phyloP scores from a whole-genome alignment of 2,797 vertebrate species.

The Nothura maculosa region DNA sequence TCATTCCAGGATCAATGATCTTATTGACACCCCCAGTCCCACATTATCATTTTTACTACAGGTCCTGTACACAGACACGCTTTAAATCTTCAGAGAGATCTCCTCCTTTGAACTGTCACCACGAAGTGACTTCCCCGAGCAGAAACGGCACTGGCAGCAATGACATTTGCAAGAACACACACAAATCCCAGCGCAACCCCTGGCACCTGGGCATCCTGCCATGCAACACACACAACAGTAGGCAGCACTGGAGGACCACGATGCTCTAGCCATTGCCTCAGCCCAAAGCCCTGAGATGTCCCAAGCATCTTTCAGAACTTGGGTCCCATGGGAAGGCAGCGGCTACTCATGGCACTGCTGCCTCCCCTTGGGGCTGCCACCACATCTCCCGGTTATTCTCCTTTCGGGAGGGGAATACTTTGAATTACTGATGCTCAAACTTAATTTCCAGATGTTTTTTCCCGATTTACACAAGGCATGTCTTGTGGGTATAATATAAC shows the following conservation, averaged over 20 bases:
- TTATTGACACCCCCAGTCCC: conserved; percentile 26
- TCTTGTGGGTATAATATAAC: background rate
- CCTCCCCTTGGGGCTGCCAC: background rate
- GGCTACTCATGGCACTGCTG: rapidly evolving
- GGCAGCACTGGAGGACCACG: background rate
- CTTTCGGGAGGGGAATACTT: background rate
- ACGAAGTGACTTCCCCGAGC: background rate
- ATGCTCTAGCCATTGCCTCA: background rate
- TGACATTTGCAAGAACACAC: background rate
- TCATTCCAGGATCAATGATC: background rate
- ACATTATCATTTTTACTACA: conserved; percentile 18
- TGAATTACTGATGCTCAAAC: background rate
- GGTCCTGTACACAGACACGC: background rate
- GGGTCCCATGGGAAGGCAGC: background rate
- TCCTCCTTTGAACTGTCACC: conserved; percentile 12
- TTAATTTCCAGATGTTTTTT: background rate
- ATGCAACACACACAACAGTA: background rate
- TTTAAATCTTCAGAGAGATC: background rate
- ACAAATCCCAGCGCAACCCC: background rate
- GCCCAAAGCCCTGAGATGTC: background rate
- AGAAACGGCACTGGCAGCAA: background rate
- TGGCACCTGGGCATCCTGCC: background rate
- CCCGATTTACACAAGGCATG: background rate
- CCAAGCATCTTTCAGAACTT: background rate
- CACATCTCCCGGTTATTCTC: background rate